Evolutionary conservation across 2,797 vertebrate species (phyloP).

Genomic region (Aldrovandia affinis): DNA sequence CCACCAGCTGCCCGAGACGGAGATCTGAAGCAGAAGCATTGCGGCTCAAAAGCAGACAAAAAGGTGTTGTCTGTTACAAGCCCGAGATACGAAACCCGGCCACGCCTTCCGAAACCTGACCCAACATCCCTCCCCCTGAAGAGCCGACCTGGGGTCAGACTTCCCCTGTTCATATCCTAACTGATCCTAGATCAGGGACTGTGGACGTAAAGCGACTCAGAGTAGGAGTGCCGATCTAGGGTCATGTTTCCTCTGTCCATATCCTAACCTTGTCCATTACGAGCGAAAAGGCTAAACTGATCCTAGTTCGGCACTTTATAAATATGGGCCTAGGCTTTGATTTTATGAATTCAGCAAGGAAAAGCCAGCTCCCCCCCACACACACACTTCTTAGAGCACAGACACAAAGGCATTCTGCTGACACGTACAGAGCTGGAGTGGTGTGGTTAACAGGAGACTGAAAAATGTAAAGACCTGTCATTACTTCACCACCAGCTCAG

Average conservation of each 20-base stretch:
- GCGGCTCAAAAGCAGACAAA: neutral
- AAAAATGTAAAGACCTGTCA: slow-evolving; percentile 63
- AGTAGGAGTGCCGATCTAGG: neutral
- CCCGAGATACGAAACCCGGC: neutral
- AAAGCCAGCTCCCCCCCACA: slow-evolving; percentile 45
- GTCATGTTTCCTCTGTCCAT: neutral
- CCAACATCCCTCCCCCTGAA: neutral
- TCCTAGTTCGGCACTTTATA: neutral
- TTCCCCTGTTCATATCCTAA: no score
- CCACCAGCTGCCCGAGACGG: neutral
- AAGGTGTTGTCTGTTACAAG: neutral
- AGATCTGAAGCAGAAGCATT: neutral
- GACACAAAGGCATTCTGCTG: neutral
- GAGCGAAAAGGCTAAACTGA: slow-evolving; percentile 6
- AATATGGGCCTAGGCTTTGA: neutral
- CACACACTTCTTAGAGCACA: slow-evolving; percentile 63
- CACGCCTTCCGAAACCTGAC: neutral
- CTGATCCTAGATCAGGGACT: no score
- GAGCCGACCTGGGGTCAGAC: no score
- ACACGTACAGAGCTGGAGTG: slow-evolving; percentile 23
- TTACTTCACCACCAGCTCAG: slow-evolving; percentile 71
- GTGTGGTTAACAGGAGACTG: slow-evolving; percentile 61
- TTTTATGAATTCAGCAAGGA: neutral
- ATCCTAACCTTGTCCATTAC: neutral
- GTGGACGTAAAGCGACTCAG: neutral